A percentile compares a stretch with the other conserved stretches of the same genome.
Conservation (phyloP, 2,888 invertebrate species). For the Brassicogethes aeneus region DNA sequence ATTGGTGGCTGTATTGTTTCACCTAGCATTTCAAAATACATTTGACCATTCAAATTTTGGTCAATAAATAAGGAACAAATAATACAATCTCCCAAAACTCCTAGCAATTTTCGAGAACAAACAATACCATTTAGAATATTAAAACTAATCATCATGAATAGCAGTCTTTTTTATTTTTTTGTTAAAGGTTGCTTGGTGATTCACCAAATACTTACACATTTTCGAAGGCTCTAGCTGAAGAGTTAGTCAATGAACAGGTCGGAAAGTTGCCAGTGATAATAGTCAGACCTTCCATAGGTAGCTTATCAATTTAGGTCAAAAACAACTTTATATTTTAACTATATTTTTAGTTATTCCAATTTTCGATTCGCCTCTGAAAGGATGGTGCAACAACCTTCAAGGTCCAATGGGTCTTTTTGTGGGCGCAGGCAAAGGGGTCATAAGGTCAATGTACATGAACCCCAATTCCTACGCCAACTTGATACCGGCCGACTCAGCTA, state of each 20-base stretch:
- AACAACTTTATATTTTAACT: not conserved
- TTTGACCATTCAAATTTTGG: too few species aligned
- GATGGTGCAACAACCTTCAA: slow-evolving; percentile 87
- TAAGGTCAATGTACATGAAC: slow-evolving; percentile 74
- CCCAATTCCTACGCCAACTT: slow-evolving; percentile 54
- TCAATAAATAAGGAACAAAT: too few species aligned
- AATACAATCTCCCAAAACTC: too few species aligned
- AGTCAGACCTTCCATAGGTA: slow-evolving; percentile 75
- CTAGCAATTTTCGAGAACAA: too few species aligned
- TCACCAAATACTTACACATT: slow-evolving; percentile 89
- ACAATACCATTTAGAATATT: too few species aligned
- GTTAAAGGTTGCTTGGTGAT: slow-evolving; percentile 59
- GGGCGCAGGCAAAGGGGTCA: slow-evolving; percentile 74
- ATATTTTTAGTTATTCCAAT: slow-evolving; percentile 62
- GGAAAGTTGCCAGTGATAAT: slow-evolving; percentile 68
- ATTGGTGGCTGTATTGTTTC: too few species aligned
- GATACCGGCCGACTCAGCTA: slow-evolving; percentile 69
- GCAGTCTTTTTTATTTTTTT: too few species aligned
- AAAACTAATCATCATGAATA: too few species aligned
- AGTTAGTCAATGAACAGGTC: slow-evolving; percentile 69
- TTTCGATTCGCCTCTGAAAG: slow-evolving; percentile 64
- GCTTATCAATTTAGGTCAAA: slow-evolving; percentile 17
- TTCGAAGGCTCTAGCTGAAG: slow-evolving; percentile 86
- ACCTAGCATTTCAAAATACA: too few species aligned
- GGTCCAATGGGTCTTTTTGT: slow-evolving; percentile 80